Base-by-base conservation (phyloP, 2,113 vertebrate species). In the Nibea albiflora region DNA sequence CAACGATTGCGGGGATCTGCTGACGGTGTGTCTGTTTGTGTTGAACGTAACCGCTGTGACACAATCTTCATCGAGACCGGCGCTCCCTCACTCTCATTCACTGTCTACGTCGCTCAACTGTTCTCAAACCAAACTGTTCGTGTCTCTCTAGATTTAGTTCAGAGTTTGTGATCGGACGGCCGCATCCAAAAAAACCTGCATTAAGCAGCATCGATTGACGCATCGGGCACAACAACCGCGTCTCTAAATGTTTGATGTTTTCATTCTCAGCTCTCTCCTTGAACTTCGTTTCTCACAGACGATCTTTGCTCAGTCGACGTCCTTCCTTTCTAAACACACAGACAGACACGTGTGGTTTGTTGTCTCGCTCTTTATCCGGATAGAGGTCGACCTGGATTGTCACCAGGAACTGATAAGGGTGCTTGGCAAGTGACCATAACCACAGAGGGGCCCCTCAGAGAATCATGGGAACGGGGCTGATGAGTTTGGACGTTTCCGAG, bases 351-450 rank as follows among this genome's bases (percentile, higher is more conserved):
- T 10, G 67, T 46, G 54, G 49, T 56, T 61, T 57, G 61, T 24
- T 17, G 50, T 17, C 17, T 52, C 44, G 49, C 3, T 64, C 65
- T 49, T 79, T 69, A 80, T 86, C 73, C 56, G 44, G 11, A 49
- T 1, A 5, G 1, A n/a, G 4, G 10, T 54, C 67, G 61, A 52
- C 74, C 24, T 5, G 20, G 56, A 47, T 19, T 72, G 56, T 78
- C 76, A 53, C 52, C 20, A 39, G 65, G 78, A 78, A 47, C 69
- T 74, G 82, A 86, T 88, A 83, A 90, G 77, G 47, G 22, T 24
- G 10, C 64, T 64, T 22, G 10, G 20, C 11, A 3, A 78, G 50
- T 24, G 58, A 84, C 71, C 64, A 46, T 69, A 16, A 83, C 82
- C 86, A 74, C 64, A 69, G 70, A 78, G 39, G n/a, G 31, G 35